phyloP scores from a whole-genome alignment of 2,113 vertebrate genomes.

The Saccopteryx leptura region DNA sequence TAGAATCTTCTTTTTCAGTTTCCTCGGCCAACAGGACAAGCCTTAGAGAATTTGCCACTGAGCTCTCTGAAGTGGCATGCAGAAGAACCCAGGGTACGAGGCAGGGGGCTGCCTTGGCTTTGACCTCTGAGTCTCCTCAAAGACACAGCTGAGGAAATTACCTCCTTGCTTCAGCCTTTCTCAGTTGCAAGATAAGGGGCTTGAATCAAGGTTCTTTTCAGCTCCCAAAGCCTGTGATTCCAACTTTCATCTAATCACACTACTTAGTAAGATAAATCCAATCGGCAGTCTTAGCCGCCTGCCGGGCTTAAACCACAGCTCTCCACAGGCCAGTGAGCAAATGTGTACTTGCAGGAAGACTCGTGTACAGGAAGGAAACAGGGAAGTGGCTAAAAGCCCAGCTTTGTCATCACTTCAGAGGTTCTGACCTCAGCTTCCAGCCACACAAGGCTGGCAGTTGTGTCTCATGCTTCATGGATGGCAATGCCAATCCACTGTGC shows the following conservation, averaged over 20 bases:
- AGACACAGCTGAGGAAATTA: neutral
- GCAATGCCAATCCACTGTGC: slow-evolving; percentile 4
- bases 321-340: neutral
- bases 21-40: neutral
- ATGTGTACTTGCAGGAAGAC: neutral
- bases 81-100: neutral
- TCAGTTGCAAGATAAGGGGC: neutral
- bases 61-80: neutral
- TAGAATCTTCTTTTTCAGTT: neutral
- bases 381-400: neutral
- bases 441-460: slow-evolving; percentile 34
- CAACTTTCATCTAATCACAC: slow-evolving; percentile 23
- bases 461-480: neutral
- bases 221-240: neutral
- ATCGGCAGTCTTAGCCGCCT: neutral
- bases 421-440: neutral
- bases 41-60: neutral
- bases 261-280: slow-evolving; percentile 49
- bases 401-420: neutral
- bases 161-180: neutral
- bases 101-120: neutral
- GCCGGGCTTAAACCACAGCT: slow-evolving; percentile 26
- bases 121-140: neutral
- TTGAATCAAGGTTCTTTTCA: neutral
- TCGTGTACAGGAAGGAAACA: neutral